Percentiles rank a stretch among this genome's conserved stretches.
These are phyloP conservation scores for Stichopus horrens DNA, from an alignment of 53 echinoderm and acorn worm genomes.

Conservation along the genomic window DNA sequence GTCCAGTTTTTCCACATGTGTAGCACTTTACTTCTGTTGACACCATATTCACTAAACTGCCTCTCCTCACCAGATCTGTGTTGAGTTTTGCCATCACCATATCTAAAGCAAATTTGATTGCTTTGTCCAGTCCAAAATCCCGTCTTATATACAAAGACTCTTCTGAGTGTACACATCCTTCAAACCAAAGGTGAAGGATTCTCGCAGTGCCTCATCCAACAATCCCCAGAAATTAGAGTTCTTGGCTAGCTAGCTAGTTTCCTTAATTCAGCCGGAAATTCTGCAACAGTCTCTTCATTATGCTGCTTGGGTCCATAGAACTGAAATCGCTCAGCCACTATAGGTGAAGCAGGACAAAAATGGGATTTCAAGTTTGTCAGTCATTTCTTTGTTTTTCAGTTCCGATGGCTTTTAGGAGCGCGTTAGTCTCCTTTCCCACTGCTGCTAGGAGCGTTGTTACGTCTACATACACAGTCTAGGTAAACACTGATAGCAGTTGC, in stretches of 20 bases:
- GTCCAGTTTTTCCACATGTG: too few relatives aligned
- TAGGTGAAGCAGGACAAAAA: constrained; percentile 30
- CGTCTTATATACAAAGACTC: neutral
- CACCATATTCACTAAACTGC: neutral
- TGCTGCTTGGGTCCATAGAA: constrained; percentile 47
- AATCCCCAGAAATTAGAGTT: constrained; percentile 37
- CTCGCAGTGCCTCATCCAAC: constrained; percentile 44
- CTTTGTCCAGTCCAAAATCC: neutral
- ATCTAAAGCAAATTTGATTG: neutral
- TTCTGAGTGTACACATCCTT: neutral
- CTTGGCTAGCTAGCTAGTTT: constrained; percentile 35
- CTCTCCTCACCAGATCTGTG: neutral
- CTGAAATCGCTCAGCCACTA: constrained; percentile 48
- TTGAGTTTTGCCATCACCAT: neutral
- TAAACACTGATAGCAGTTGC: too few relatives aligned
- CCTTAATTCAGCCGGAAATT: constrained; percentile 39
- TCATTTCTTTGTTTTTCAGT: constrained; percentile 31
- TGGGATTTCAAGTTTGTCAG: constrained; percentile 21
- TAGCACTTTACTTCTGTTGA: neutral
- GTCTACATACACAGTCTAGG: too few relatives aligned
- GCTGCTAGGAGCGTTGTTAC: too few relatives aligned
- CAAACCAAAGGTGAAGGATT: constrained; percentile 11
- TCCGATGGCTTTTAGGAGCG: constrained; percentile 37
- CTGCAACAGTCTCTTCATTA: constrained; percentile 25
- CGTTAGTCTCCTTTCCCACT: too few relatives aligned